Base-by-base conservation (phyloP, 1,140 invertebrate species). In the Drosophila lacertosa region DNA sequence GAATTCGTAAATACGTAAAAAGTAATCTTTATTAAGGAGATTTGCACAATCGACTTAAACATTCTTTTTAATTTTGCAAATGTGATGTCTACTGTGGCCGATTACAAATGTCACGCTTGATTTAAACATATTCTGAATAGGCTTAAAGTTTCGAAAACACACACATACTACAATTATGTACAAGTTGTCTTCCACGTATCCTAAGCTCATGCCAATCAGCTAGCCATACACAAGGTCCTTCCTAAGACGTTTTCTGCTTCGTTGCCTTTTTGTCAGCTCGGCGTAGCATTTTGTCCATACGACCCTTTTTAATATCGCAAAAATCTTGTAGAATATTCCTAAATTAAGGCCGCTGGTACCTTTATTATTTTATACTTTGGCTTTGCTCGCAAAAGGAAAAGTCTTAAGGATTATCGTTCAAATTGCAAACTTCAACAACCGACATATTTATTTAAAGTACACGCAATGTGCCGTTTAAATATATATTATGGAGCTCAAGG, bases 331-430 rank as follows among this genome's bases (percentile, higher is more conserved):
- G 72, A 76, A 77, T 74, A 55, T 60, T 73, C 63, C 45, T 42
- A 80, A 76, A 76, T 77, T 76, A 64, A 86, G 79, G 73, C 53
- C 42, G 58, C 45, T 37, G 55, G 42, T 79, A 75, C 70, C 79
- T 74, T 77, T 71, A 66, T 59, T 66, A 37, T 37, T 44, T 51
- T 65, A 44, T 70, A 54, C 51, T 65, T 57, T 24, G 66, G 50
- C 20, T 22, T 54, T 64, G 54, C 70, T 67, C 26, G 40, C 32
- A 48, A 55, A 60, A 24, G 24, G 65, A 72, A 71, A 83, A 72
- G 64, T 72, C 70, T 60, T 29, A 47, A 32, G 68, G 77, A 84
- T 84, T 84, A 76, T 76, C 76, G 59, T 65, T 64, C 67, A 65
- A 77, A 81, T 74, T 86, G 74, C 26, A 45, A 44, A 68, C 64